A percentile compares a stretch with the other conserved stretches of the same genome.
Evolutionary conservation across 2,113 vertebrate species (phyloP).

Genomic region (Salvelinus sp.): DNA sequence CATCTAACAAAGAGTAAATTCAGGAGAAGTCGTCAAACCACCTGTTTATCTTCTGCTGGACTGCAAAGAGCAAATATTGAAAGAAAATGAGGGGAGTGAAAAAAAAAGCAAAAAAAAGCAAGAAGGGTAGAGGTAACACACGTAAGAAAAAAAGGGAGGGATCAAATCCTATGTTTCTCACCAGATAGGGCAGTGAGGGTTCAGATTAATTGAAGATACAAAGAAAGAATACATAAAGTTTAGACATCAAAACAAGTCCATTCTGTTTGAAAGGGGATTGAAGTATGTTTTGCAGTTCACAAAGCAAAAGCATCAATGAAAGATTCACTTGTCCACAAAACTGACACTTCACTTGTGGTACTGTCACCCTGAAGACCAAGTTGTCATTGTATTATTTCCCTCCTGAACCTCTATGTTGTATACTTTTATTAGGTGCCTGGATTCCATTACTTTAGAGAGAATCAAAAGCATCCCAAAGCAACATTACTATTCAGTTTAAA

Average conservation of each 20-base stretch:
- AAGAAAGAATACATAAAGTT: conserved; percentile 31
- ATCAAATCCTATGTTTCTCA: conserved; percentile 16
- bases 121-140: background rate
- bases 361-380: conserved; percentile 17
- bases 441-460: background rate
- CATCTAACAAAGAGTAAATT: no score
- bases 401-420: conserved; percentile 3
- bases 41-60: no score
- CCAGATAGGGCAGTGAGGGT: background rate
- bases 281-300: background rate
- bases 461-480: background rate
- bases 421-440: conserved; percentile 4
- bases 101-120: background rate
- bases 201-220: conserved; percentile 31
- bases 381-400: background rate
- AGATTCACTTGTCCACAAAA: background rate
- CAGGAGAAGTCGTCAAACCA: no score
- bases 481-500: background rate
- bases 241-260: conserved; percentile 27
- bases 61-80: no score
- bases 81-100: background rate
- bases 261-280: conserved; percentile 13
- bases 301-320: conserved; percentile 10
- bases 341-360: conserved; percentile 9
- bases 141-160: background rate